These are phyloP conservation scores for Eulimnadia texana DNA, from an alignment of 1,140 invertebrate species.

Conservation along the genomic window DNA sequence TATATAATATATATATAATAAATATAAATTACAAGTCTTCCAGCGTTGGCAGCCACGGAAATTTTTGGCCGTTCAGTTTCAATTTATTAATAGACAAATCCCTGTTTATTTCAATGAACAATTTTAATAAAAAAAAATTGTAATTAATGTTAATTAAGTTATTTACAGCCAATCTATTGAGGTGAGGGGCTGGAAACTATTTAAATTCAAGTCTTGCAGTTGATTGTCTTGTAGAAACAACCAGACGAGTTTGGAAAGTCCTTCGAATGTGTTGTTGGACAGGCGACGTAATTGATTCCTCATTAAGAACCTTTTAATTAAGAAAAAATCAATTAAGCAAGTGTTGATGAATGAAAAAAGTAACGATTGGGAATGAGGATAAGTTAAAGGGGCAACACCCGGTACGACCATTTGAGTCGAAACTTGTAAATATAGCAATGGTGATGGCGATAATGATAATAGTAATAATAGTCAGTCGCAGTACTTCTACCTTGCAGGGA, in stretches of 20 bases:
- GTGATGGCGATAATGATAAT: too few relatives aligned
- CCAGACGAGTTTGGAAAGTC: background rate
- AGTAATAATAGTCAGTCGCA: too few relatives aligned
- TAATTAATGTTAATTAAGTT: background rate
- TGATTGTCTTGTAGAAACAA: background rate
- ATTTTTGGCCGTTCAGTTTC: background rate
- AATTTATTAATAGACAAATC: conserved; percentile 9
- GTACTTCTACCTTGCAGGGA: too few relatives aligned
- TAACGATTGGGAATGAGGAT: too few relatives aligned
- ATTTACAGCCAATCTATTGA: conserved; percentile 18
- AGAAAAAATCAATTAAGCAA: too few relatives aligned
- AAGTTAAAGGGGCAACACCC: too few relatives aligned
- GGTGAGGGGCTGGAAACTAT: conserved; percentile 12
- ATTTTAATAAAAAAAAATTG: background rate
- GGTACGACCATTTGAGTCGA: too few relatives aligned
- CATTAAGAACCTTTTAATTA: background rate
- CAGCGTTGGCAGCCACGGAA: conserved; percentile 2
- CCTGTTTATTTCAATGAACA: background rate
- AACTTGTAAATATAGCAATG: too few relatives aligned
- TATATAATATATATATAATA: background rate
- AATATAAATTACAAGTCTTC: background rate
- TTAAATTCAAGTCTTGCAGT: background rate
- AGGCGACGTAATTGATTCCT: conserved; percentile 2
- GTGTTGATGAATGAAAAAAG: too few relatives aligned
- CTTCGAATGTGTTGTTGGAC: background rate